These are phyloP conservation scores for Conopomorpha cramerella DNA, from an alignment of 1,140 invertebrate species.

Conservation along the genomic window DNA sequence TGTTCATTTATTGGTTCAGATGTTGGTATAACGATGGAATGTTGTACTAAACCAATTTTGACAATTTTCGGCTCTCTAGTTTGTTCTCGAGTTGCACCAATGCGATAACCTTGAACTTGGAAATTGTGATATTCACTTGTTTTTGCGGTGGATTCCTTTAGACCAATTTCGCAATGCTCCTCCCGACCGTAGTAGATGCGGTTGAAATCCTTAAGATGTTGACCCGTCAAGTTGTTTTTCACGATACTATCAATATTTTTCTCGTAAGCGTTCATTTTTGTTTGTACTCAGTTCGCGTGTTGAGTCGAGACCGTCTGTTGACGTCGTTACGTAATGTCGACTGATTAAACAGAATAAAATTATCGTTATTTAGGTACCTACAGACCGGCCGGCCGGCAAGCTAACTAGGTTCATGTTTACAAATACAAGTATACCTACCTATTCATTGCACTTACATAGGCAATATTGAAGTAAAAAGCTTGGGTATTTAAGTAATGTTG, in stretches of 20 bases:
- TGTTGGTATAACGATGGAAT: conserved; percentile 82
- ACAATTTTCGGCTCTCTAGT: conserved; percentile 73
- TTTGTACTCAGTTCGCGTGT: conserved; percentile 20
- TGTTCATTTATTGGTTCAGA: conserved; percentile 75
- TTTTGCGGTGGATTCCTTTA: conserved; percentile 19
- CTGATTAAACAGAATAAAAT: no score
- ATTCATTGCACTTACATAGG: no score
- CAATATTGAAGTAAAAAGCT: no score
- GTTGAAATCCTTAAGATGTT: conserved; percentile 72
- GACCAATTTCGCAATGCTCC: conserved; percentile 28
- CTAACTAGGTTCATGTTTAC: no score
- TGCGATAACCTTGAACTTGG: conserved; percentile 76
- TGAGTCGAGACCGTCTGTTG: no score
- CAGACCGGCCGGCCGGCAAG: no score
- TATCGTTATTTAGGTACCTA: no score
- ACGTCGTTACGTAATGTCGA: no score
- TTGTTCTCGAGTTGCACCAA: conserved; percentile 67
- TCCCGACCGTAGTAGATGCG: conserved; percentile 75
- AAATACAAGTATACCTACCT: no score
- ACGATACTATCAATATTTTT: conserved; percentile 32
- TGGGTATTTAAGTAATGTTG: no score
- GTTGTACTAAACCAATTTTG: conserved; percentile 85
- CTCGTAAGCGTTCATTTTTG: conserved; percentile 11
- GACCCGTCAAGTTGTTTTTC: conserved; percentile 41
- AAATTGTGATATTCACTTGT: conserved; percentile 61